phyloP scores from a whole-genome alignment of 2,113 vertebrate genomes.

The Porphyrio hochstetteri region DNA sequence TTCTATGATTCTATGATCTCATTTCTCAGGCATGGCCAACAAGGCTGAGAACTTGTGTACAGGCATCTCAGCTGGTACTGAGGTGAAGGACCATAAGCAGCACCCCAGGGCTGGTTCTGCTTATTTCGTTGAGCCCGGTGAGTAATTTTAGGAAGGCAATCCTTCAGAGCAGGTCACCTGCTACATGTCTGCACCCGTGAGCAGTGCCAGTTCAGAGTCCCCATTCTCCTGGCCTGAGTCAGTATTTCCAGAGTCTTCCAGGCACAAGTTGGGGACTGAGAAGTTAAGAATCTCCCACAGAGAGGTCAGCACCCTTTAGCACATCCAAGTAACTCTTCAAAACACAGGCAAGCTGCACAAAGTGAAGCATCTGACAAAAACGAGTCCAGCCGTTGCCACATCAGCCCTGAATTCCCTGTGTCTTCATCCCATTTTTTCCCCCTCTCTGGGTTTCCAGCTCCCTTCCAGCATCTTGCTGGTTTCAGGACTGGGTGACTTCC shows the following conservation, averaged over 20 bases:
- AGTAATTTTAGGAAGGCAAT: neutral
- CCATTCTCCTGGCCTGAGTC: neutral
- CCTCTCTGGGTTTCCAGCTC: neutral
- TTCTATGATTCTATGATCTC: neutral
- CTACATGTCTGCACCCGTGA: neutral
- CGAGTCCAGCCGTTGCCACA: neutral
- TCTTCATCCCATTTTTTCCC: neutral
- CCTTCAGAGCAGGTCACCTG: neutral
- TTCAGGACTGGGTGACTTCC: neutral
- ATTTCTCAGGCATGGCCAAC: neutral
- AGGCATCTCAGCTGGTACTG: neutral
- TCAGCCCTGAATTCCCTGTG: neutral
- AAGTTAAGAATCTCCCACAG: neutral
- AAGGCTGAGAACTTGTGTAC: accelerated
- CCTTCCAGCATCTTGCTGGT: neutral
- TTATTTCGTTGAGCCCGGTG: neutral
- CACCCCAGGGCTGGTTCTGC: neutral
- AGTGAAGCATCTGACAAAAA: neutral
- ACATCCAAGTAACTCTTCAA: neutral
- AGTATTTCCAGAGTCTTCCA: neutral
- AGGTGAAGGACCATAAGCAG: neutral
- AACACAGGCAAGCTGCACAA: neutral
- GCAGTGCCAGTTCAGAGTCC: neutral
- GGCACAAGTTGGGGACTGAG: neutral
- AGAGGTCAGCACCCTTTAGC: neutral